Conservation (phyloP, 1,140 invertebrate genomes). For the Orussus abietinus region DNA sequence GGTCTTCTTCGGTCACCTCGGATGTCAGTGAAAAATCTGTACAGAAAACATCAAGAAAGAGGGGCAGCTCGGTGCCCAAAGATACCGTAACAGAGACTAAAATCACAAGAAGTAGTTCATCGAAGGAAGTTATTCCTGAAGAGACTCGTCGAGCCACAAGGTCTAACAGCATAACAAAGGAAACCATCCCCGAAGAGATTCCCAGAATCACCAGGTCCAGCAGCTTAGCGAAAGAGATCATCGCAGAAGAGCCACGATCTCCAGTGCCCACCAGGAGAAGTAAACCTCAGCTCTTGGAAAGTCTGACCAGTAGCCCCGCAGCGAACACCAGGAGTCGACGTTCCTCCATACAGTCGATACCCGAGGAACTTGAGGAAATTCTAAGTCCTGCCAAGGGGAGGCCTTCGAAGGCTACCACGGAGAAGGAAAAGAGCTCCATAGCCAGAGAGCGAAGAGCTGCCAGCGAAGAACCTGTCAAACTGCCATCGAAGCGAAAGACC, state of each 20-base stretch:
- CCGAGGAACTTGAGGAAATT: conserved; percentile 36
- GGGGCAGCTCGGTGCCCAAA: conserved; percentile 22
- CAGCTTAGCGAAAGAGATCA: too few relatives aligned
- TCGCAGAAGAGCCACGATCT: too few relatives aligned
- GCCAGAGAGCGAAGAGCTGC: conserved; percentile 24
- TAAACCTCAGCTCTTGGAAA: conserved; percentile 1
- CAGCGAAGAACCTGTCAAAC: conserved; percentile 28
- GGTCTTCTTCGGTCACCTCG: too few relatives aligned
- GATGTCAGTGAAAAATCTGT: too few relatives aligned
- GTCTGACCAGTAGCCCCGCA: conserved; percentile 16
- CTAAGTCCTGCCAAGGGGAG: conserved; percentile 17
- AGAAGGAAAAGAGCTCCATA: conserved; percentile 4
- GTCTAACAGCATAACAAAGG: conserved; percentile 1
- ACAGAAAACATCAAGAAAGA: conserved; percentile 15
- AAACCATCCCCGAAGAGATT: conserved; percentile 3
- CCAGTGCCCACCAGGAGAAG: too few relatives aligned
- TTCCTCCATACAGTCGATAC: conserved; percentile 32
- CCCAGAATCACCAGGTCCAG: too few relatives aligned
- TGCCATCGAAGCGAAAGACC: neutral
- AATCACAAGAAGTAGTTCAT: conserved; percentile 16
- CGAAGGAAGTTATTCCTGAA: conserved; percentile 27
- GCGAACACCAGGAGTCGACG: conserved; percentile 27
- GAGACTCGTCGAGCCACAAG: conserved; percentile 6
- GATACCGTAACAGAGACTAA: conserved; percentile 5
- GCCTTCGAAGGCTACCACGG: neutral